Evolutionary conservation across 2,113 vertebrate species (phyloP).

Genomic region (Phoxinus phoxinus): DNA sequence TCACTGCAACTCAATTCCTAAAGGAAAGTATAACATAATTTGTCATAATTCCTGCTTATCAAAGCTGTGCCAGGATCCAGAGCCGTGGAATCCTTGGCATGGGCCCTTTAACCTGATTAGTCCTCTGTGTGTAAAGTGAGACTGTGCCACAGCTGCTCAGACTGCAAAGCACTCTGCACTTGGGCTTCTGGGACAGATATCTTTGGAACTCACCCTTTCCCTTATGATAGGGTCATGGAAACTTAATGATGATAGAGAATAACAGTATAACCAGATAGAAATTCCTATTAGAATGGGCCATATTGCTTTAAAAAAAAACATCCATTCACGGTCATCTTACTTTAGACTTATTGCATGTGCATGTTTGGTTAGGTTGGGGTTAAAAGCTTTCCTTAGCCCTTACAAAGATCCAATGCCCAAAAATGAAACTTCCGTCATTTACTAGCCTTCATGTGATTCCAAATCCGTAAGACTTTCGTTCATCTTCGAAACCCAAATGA

Average conservation of each 20-base stretch:
- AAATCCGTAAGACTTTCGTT: too few species aligned
- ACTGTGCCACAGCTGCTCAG: slow-evolving; percentile 55
- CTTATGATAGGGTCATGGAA: neutral
- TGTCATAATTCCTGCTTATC: slow-evolving; percentile 36
- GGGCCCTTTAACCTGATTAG: slow-evolving; percentile 55
- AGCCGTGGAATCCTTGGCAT: slow-evolving; percentile 43
- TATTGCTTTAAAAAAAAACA: neutral
- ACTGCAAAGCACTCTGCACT: slow-evolving; percentile 11
- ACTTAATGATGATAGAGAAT: neutral
- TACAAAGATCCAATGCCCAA: neutral
- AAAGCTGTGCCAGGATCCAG: slow-evolving; percentile 28
- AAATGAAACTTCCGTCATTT: too few species aligned
- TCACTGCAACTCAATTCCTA: neutral
- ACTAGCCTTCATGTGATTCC: too few species aligned
- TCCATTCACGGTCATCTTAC: neutral
- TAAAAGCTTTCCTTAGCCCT: neutral
- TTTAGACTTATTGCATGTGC: neutral
- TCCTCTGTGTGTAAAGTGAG: slow-evolving; percentile 53
- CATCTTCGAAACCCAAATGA: too few species aligned
- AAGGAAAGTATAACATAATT: neutral
- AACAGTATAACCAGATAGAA: neutral
- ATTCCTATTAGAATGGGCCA: neutral
- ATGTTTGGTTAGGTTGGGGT: neutral
- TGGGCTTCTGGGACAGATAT: slow-evolving; percentile 50
- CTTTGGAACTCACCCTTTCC: slow-evolving; percentile 50